These are phyloP conservation scores for Erebia aethiops DNA, from an alignment of 2,888 invertebrate species.

Conservation along the genomic window DNA sequence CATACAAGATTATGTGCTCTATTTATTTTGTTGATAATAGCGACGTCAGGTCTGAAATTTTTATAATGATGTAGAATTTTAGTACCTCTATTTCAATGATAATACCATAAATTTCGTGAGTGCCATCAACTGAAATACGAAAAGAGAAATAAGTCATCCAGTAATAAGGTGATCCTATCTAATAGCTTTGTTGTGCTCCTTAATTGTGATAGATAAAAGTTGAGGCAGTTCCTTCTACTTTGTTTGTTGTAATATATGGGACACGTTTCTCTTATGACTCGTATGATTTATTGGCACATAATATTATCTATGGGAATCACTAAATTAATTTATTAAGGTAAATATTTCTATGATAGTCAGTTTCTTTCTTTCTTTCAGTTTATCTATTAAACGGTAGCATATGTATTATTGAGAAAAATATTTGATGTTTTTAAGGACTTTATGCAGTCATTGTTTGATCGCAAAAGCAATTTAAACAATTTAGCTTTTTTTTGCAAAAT, in stretches of 20 bases:
- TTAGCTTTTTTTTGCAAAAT: too few relatives aligned
- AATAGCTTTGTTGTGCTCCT: slow-evolving; percentile 30
- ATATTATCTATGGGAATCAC: slow-evolving; percentile 6
- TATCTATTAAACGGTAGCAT: too few relatives aligned
- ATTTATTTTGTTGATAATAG: not conserved
- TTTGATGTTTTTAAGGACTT: too few relatives aligned
- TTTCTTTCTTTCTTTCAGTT: too few relatives aligned
- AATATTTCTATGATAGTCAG: not conserved
- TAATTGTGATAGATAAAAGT: slow-evolving; percentile 50
- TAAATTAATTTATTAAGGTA: not conserved
- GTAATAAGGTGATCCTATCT: slow-evolving; percentile 18
- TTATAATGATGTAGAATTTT: too few relatives aligned
- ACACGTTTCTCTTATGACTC: slow-evolving; percentile 32
- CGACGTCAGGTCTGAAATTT: slow-evolving; percentile 11
- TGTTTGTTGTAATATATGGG: slow-evolving; percentile 29
- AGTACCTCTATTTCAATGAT: too few relatives aligned
- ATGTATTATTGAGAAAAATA: too few relatives aligned
- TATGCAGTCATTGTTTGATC: too few relatives aligned
- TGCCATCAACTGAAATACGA: slow-evolving; percentile 11
- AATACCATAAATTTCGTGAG: slow-evolving; percentile 11
- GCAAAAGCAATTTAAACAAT: too few relatives aligned
- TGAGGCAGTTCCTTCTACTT: slow-evolving; percentile 39
- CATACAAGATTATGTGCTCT: not conserved
- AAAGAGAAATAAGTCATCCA: slow-evolving; percentile 18
- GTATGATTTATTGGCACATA: slow-evolving; percentile 26